phyloP scores from a whole-genome alignment of 2,113 vertebrate genomes.

The Stigmatopora argus region DNA sequence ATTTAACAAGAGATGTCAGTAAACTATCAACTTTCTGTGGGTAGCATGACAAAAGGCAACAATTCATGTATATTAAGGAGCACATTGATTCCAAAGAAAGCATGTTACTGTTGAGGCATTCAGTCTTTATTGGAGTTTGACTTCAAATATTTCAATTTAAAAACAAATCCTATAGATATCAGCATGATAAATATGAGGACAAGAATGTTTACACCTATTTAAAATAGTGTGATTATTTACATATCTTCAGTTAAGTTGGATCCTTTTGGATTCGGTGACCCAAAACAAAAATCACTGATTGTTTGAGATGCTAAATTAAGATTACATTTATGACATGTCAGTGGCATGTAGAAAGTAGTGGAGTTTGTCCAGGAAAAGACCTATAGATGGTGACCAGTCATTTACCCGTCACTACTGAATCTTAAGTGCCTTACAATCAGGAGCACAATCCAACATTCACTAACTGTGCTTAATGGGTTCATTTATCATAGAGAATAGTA shows the following conservation, averaged over 20 bases:
- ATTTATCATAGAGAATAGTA: neutral
- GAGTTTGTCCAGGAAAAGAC: neutral
- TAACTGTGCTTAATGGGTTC: conserved; percentile 4
- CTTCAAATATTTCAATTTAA: conserved; percentile 62
- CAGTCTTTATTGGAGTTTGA: conserved; percentile 68
- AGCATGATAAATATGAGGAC: conserved; percentile 69
- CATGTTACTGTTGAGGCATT: conserved; percentile 47
- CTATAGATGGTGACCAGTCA: neutral
- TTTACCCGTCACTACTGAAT: neutral
- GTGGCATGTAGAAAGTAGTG: conserved; percentile 8
- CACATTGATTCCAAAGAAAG: conserved; percentile 36
- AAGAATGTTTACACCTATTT: conserved; percentile 64
- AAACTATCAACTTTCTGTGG: no score
- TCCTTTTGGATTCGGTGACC: conserved; percentile 1
- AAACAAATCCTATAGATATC: conserved; percentile 65
- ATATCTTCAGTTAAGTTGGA: conserved; percentile 38
- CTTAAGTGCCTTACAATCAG: neutral
- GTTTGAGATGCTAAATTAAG: conserved; percentile 17
- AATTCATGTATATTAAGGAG: no score
- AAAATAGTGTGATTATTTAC: conserved; percentile 67
- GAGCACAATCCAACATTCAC: neutral
- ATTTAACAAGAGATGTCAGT: no score
- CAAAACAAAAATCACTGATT: conserved; percentile 13
- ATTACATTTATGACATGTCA: conserved; percentile 36
- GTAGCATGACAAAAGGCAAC: no score